phyloP scores from a whole-genome alignment of 2,888 invertebrate genomes.

The Chloroclystis v-ata region DNA sequence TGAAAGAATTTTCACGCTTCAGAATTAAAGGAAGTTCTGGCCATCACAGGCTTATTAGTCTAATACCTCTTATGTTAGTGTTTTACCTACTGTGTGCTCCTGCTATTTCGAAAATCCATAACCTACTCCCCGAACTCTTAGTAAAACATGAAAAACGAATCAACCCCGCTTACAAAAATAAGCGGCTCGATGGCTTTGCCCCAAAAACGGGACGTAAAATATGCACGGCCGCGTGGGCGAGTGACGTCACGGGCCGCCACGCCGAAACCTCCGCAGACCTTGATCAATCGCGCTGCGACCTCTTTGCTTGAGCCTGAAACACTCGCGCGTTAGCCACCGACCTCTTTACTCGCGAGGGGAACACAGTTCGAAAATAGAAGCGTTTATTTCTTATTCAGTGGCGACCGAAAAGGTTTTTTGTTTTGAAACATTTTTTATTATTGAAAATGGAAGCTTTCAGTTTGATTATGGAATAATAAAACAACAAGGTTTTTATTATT shows the following conservation, averaged over 20 bases:
- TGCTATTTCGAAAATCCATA: not conserved
- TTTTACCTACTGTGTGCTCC: not conserved
- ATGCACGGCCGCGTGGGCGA: conserved; percentile 49
- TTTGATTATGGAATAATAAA: too few species aligned
- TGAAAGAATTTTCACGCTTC: too few species aligned
- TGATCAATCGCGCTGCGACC: conserved; percentile 50
- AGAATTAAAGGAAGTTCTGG: too few species aligned
- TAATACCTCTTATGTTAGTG: too few species aligned
- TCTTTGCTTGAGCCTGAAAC: conserved; percentile 30
- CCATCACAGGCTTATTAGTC: too few species aligned
- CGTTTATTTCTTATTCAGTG: conserved; percentile 4
- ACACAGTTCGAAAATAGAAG: conserved; percentile 9
- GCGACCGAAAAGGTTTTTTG: not conserved
- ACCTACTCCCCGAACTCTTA: conserved; percentile 4
- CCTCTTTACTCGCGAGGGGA: not conserved
- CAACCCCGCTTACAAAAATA: conserved; percentile 40
- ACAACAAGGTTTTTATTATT: too few species aligned
- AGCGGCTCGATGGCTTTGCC: conserved; percentile 46
- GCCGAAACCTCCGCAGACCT: conserved; percentile 51
- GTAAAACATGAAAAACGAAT: conserved; percentile 30
- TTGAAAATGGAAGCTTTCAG: too few species aligned
- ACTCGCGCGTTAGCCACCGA: conserved; percentile 3
- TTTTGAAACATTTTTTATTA: too few species aligned
- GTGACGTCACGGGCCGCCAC: conserved; percentile 67
- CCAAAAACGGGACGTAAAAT: conserved; percentile 63